Base-by-base conservation (phyloP, 2,797 vertebrate species). In the Heteromormyrus szaboi region DNA sequence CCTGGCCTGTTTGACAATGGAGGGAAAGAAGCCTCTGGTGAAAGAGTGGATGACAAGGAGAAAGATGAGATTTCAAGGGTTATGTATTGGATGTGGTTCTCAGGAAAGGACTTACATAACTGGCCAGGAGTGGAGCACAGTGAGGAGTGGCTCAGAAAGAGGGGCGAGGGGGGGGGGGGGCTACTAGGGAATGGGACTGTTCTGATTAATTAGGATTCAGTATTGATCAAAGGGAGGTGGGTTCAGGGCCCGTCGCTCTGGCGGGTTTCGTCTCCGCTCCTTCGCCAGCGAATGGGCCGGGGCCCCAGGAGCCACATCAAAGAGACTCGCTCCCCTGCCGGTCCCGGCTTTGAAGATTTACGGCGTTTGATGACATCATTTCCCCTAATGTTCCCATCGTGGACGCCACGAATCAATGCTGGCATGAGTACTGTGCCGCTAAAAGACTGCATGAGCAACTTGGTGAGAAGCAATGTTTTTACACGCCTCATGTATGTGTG, bases 331-430 rank as follows among this genome's bases (percentile, higher is more conserved):
- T 87, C 91, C 91, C 91, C 84, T 90, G 89, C 88, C 89, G 76
- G 86, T 83, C 90, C 81, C 88, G 90, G 91, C 93, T 95, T 95
- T 96, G 94, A 95, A 94, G 94, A 93, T 90, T 68, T 6, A 90
- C 85, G 90, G 91, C 89, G 90, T 94, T 95, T 95, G 93, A 95
- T 96, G 95, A 95, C 94, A 95, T 95, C 91, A 93, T 92, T 92
- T 94, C 89, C 90, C 84, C 76, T 93, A 93, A 92, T 93, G 91
- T 92, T 88, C 65, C 53, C 50, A 59, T 89, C 90, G 90, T 92
- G 88, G 92, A 92, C 89, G 84, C 90, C 19, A 0, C 90, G 91
- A 94, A 95, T 94, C 88, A 90, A 91, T 94, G 89, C 89, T 91
- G 93, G 93, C 91, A 90, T 89, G 90, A 90, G 85, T 90, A 89